These are phyloP conservation scores for Ailuropoda melanoleuca DNA, from an alignment of 2,113 vertebrate genomes.

Conservation along the genomic window DNA sequence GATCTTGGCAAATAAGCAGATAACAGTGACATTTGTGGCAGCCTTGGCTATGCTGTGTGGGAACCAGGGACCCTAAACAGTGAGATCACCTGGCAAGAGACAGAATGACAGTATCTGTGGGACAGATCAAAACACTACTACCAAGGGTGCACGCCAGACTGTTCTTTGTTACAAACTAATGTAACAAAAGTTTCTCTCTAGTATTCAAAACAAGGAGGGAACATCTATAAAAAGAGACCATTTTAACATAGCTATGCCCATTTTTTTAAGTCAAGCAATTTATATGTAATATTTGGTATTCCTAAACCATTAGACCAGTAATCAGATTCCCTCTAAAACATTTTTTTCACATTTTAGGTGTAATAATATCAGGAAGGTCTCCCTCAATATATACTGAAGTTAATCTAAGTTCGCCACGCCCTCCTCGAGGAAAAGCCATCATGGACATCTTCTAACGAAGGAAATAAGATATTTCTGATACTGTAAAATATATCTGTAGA, in stretches of 20 bases:
- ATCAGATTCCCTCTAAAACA: neutral
- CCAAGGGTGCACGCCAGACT: neutral
- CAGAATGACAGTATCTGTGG: neutral
- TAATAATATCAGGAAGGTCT: neutral
- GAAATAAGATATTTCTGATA: neutral
- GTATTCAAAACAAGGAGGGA: neutral
- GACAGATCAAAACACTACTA: neutral
- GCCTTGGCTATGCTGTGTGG: neutral
- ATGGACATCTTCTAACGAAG: neutral
- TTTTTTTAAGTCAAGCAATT: neutral
- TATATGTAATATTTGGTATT: neutral
- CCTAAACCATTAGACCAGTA: neutral
- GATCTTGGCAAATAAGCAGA: conserved; percentile 6
- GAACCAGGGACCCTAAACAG: neutral
- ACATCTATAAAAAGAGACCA: neutral
- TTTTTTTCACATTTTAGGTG: neutral
- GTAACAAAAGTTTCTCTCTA: neutral
- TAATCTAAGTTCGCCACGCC: neutral
- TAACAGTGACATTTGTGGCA: neutral
- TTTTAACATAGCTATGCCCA: neutral
- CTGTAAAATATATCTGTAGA: neutral
- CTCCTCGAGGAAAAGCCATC: neutral
- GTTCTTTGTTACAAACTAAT: neutral
- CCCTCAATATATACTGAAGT: neutral
- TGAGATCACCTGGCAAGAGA: neutral